Evolutionary conservation across 2,113 vertebrate genomes (phyloP).

Genomic region (Oenanthe oenanthe): DNA sequence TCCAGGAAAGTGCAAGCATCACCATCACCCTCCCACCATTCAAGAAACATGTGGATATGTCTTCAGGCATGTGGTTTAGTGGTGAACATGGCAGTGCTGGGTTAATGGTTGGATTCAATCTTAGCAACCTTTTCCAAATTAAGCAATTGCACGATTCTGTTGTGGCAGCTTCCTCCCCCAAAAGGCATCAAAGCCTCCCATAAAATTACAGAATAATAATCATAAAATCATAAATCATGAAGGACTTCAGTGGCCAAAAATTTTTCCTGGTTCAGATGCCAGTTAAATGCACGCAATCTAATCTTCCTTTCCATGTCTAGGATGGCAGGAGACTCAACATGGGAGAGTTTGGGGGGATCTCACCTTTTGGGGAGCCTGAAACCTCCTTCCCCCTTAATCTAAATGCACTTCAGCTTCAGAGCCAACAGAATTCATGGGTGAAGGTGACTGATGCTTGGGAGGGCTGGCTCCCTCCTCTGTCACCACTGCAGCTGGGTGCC

Average conservation of each 20-base stretch:
- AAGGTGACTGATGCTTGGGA: not conserved
- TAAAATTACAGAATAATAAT: not conserved
- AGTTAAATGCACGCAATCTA: accelerated
- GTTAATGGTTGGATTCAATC: not conserved
- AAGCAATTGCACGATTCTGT: not conserved
- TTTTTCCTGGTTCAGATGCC: not conserved
- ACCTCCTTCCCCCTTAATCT: not conserved
- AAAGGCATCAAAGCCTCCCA: not conserved
- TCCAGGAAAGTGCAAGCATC: not conserved
- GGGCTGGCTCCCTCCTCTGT: not conserved
- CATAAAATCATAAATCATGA: not conserved
- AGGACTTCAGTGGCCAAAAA: not conserved
- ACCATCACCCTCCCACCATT: not conserved
- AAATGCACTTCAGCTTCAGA: not conserved
- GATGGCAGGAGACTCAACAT: accelerated
- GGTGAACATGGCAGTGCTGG: not conserved
- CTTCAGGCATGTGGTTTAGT: not conserved
- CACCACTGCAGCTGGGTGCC: not conserved
- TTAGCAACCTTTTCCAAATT: not conserved
- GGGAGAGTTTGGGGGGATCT: not conserved
- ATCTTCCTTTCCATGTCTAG: not conserved
- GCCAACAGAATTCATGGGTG: not conserved
- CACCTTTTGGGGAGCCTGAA: not conserved
- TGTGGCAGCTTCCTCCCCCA: not conserved
- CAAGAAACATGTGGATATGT: not conserved